A percentile compares a stretch with the other conserved stretches of the same genome.
phyloP scores from a whole-genome alignment of 2,113 vertebrate genomes.

The Apeltes quadracus region DNA sequence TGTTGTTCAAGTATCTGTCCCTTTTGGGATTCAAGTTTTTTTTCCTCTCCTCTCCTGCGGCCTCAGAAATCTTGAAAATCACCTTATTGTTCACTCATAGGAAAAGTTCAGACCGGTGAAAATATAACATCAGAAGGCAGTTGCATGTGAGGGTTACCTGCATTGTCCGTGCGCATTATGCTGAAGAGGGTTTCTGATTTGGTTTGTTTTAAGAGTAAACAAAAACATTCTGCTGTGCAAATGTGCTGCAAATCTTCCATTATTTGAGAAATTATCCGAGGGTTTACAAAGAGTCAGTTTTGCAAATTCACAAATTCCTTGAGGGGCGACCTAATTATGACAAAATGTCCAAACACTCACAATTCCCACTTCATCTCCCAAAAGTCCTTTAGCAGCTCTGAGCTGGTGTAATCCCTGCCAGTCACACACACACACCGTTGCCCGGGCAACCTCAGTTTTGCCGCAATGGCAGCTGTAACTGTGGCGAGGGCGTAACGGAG shows the following conservation, averaged over 20 bases:
- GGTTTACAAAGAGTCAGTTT: conserved; percentile 48
- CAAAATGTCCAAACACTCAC: conserved; percentile 68
- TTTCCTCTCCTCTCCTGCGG: conserved; percentile 6
- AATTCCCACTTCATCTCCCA: conserved; percentile 57
- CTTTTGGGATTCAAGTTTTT: conserved; percentile 47
- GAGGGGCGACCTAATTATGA: conserved; percentile 63
- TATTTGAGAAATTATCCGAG: conserved; percentile 43
- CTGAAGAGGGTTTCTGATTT: conserved; percentile 10
- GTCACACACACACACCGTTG: conserved; percentile 61
- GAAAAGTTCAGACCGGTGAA: conserved; percentile 21
- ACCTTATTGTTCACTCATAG: conserved; percentile 28
- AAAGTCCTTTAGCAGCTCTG: conserved; percentile 58
- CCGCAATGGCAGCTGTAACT: conserved; percentile 65
- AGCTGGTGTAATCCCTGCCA: conserved; percentile 63
- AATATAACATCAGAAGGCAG: not conserved
- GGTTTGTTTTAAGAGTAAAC: conserved; percentile 34
- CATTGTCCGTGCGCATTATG: conserved; percentile 3
- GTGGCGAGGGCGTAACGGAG: conserved; percentile 36
- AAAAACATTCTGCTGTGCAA: conserved; percentile 23
- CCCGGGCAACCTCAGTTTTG: conserved; percentile 64
- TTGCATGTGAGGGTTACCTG: conserved; percentile 4
- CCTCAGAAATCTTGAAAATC: conserved; percentile 45
- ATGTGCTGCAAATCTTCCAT: conserved; percentile 31
- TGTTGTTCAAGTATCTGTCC: conserved; percentile 53
- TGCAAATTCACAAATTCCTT: conserved; percentile 59